phyloP scores from a whole-genome alignment of 2,888 invertebrate genomes.

The Eledone cirrhosa region DNA sequence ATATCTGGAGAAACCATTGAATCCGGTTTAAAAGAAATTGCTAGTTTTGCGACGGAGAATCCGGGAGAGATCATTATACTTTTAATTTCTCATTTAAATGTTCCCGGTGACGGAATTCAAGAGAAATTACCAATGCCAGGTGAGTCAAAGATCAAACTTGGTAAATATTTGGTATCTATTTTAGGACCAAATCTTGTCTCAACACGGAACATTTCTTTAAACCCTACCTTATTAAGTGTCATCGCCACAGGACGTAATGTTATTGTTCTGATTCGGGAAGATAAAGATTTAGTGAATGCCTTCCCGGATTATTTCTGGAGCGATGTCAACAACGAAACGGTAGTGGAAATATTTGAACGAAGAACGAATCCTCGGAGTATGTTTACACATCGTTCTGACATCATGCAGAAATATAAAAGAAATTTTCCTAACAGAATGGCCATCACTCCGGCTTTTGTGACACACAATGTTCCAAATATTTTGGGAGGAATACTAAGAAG shows the following conservation, averaged over 20 bases:
- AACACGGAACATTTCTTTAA: slow-evolving; percentile 6
- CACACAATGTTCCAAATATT: slow-evolving; percentile 14
- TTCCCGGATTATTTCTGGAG: slow-evolving; percentile 29
- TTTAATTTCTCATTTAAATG: slow-evolving; percentile 15
- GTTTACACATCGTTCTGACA: slow-evolving; percentile 17
- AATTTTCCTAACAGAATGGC: neutral
- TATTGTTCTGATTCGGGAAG: slow-evolving; percentile 5
- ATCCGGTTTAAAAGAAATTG: slow-evolving; percentile 3
- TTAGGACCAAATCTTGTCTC: slow-evolving; percentile 14
- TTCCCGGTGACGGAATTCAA: neutral
- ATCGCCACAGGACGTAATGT: slow-evolving; percentile 18
- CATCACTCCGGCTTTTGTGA: slow-evolving; percentile 24
- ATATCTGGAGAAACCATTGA: slow-evolving; percentile 19
- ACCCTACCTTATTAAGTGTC: slow-evolving; percentile 22
- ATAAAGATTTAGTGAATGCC: slow-evolving; percentile 17
- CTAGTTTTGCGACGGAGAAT: neutral
- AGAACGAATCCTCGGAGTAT: slow-evolving; percentile 19
- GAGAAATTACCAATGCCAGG: slow-evolving; percentile 12
- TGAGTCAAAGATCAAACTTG: slow-evolving; percentile 15
- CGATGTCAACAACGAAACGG: slow-evolving; percentile 20
- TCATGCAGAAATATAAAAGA: slow-evolving; percentile 7
- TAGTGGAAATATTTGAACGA: slow-evolving; percentile 13
- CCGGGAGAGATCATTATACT: slow-evolving; percentile 23
- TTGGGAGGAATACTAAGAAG: slow-evolving; percentile 12
- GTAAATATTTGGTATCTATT: slow-evolving; percentile 11